Evolutionary conservation across 2,888 invertebrate genomes (phyloP).

Genomic region (Siphonodentalium dalli): DNA sequence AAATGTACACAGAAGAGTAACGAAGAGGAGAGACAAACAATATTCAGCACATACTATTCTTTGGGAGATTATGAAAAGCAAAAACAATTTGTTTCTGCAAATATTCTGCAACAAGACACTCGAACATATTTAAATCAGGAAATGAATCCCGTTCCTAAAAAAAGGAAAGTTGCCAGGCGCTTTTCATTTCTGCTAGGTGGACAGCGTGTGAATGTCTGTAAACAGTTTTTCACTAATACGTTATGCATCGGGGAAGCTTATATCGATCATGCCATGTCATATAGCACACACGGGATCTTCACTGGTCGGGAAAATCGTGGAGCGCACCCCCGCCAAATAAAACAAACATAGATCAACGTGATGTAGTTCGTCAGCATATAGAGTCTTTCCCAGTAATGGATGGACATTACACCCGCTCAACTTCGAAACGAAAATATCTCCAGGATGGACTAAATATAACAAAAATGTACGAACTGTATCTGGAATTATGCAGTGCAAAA

Average conservation of each 20-base stretch:
- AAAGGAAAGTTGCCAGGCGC: not conserved
- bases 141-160: not conserved
- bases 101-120: not conserved
- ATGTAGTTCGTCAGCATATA: conserved; percentile 8
- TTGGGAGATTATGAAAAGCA: conserved; percentile 2
- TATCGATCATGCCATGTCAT: not conserved
- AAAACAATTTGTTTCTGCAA: conserved; percentile 7
- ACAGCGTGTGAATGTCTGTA: conserved; percentile 9
- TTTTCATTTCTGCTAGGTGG: not conserved
- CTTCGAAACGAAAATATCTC: conserved; percentile 5
- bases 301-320: conserved; percentile 5
- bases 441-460: conserved; percentile 1
- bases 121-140: not conserved
- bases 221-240: conserved; percentile 3
- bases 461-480: conserved; percentile 8
- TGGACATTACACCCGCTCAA: conserved; percentile 9
- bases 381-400: conserved; percentile 9
- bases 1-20: conserved; percentile 4
- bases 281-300: not conserved
- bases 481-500: conserved; percentile 1
- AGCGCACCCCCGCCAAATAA: not conserved
- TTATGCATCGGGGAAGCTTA: conserved; percentile 2
- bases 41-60: conserved; percentile 4
- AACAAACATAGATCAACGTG: not conserved
- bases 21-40: conserved; percentile 8